Percentiles rank a stretch among this genome's conserved stretches.
Evolutionary conservation across 2,888 invertebrate genomes (phyloP).

Genomic region (Leptopilina myrica): DNA sequence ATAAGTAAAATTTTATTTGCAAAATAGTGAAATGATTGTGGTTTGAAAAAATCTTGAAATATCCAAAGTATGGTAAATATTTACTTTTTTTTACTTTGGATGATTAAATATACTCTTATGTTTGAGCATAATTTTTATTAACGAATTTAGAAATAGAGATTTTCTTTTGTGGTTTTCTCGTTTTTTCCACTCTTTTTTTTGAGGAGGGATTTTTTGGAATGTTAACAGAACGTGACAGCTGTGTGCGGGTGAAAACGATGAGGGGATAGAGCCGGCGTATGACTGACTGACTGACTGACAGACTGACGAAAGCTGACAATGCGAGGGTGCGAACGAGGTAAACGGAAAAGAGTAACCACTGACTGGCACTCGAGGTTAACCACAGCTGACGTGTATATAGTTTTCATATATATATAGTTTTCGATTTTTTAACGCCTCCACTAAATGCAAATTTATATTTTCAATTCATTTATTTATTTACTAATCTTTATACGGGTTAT

Average conservation of each 20-base stretch:
- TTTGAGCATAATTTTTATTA: no score
- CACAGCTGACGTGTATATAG: constrained; percentile 69
- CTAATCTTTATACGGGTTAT: no score
- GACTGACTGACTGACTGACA: constrained; percentile 62
- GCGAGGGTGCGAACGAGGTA: constrained; percentile 71
- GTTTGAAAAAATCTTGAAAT: no score
- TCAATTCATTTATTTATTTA: no score
- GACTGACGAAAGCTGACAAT: constrained; percentile 60
- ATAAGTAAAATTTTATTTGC: no score
- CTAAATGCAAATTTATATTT: no score
- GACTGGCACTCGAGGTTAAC: constrained; percentile 66
- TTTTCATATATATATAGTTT: not conserved
- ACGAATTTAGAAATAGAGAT: not conserved
- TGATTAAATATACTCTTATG: no score
- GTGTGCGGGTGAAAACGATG: constrained; percentile 53
- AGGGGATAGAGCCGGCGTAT: constrained; percentile 59
- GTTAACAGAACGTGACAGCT: constrained; percentile 63
- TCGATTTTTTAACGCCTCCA: not conserved
- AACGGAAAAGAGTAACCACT: constrained; percentile 65
- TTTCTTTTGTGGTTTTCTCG: no score
- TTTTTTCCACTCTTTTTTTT: not conserved
- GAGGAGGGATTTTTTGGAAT: not conserved
- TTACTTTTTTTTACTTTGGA: no score
- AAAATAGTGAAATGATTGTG: no score
- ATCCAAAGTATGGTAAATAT: no score